phyloP scores from a whole-genome alignment of 2,888 invertebrate species.

The Hemaris fuciformis region DNA sequence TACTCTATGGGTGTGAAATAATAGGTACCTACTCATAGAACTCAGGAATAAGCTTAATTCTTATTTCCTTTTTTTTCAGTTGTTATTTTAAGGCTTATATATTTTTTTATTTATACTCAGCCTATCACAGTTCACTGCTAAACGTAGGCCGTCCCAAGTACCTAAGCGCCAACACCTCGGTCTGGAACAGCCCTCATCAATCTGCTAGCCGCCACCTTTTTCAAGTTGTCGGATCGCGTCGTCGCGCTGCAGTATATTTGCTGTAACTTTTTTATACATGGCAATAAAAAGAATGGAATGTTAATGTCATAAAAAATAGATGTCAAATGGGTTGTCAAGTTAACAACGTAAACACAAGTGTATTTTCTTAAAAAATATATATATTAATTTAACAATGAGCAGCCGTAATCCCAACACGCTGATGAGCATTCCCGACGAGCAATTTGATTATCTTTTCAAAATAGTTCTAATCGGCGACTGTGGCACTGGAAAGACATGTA shows the following conservation, averaged over 20 bases:
- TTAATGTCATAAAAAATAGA: conserved; percentile 28
- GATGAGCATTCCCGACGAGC: conserved; percentile 89
- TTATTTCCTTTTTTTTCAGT: too few species aligned
- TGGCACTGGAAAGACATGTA: conserved; percentile 95
- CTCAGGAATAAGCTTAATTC: too few species aligned
- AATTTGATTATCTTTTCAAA: conserved; percentile 97
- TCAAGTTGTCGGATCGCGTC: too few species aligned
- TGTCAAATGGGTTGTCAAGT: conserved; percentile 39
- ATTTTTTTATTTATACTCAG: too few species aligned
- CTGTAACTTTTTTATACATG: neutral
- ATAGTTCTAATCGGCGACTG: conserved; percentile 96
- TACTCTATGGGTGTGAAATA: too few species aligned
- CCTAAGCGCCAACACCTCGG: too few species aligned
- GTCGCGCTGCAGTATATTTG: neutral
- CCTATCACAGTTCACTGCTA: too few species aligned
- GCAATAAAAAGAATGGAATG: neutral
- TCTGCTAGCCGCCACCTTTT: too few species aligned
- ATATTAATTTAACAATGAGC: conserved; percentile 80
- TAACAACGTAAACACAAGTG: conserved; percentile 54
- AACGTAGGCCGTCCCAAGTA: too few species aligned
- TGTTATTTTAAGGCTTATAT: too few species aligned
- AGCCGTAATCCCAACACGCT: conserved; percentile 88
- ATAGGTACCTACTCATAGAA: too few species aligned
- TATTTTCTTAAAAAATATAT: conserved; percentile 25
- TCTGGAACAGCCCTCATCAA: too few species aligned